Base-by-base conservation (phyloP, 2,888 invertebrate genomes). In the Caenorhabditis panamensis region DNA sequence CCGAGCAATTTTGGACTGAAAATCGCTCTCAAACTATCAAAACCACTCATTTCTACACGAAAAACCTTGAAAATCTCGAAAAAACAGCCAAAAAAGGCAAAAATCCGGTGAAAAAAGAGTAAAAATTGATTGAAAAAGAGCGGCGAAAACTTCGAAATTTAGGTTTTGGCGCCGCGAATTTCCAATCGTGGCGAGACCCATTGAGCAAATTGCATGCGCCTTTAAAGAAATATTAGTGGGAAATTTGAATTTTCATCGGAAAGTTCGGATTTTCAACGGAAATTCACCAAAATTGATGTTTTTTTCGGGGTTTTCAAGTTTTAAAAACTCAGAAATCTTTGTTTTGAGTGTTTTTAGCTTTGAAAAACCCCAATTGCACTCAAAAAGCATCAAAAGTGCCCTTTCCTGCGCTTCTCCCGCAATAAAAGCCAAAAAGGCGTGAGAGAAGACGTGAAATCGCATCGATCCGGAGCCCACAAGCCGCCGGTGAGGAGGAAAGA, bases 391-490 rank as follows among this genome's bases (percentile, higher is more conserved):
- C 47, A 3, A 4, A 47, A 47, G 13, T 16, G 5, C 3, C 41
- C 41, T 3, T 41, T 31, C n/a, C n/a, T n/a, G n/a, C n/a, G n/a
- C n/a, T 31, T 31, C 5, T 31, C 31, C 26, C 24, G 13, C 22
- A 24, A 51, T 24, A 22, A 51, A 22, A 54, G 22, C 26, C 54
- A n/a, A 31, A 36, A 56, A 44, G 28, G 28, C 16, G 47, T 41
- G 26, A 62, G 24, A 53, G 54, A 54, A 62, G 61, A 41, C 61
- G 53, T 41, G 28, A 28, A 41, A 53, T 53, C 71, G 59, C 71
- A 72, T 72, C 71, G 71, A 72, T 71, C 71, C 71, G 26, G 36
- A 0, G n/a, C 36, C 22, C n/a, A 4, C 8, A 4, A 18, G 18
- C 18, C 3, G 47, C 56, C 62, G 72, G 63, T 62, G 63, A 56